Conservation (phyloP, 2,888 invertebrate genomes). For the Calephelis perditalis region DNA sequence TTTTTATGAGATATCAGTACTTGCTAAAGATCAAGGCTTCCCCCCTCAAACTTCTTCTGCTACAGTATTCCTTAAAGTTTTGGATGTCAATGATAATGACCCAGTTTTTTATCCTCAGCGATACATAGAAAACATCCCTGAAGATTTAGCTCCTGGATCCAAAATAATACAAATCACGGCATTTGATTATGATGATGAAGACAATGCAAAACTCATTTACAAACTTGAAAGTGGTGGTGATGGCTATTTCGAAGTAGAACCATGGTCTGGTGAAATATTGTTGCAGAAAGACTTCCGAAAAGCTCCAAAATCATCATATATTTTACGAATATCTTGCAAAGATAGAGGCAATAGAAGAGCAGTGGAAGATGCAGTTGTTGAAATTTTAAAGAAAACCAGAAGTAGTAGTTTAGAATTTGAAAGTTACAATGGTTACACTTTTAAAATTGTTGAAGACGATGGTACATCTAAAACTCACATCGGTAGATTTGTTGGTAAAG, state of each 20-base stretch:
- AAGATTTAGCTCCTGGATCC: conserved; percentile 81
- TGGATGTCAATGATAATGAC: conserved; percentile 95
- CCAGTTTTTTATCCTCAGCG: conserved; percentile 94
- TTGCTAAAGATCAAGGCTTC: conserved; percentile 94
- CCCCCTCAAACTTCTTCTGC: conserved; percentile 95
- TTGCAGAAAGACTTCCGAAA: conserved; percentile 82
- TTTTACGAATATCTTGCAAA: conserved; percentile 86
- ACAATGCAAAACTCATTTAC: conserved; percentile 89
- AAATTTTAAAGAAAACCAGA: conserved; percentile 86
- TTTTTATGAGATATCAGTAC: conserved; percentile 88
- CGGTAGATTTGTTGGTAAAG: conserved; percentile 87
- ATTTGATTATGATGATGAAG: conserved; percentile 91
- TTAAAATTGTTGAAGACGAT: conserved; percentile 90
- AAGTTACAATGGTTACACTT: conserved; percentile 86
- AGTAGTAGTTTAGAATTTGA: conserved; percentile 87
- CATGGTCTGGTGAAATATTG: conserved; percentile 85
- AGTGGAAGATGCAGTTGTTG: conserved; percentile 86
- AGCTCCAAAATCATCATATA: conserved; percentile 82
- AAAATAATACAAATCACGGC: conserved; percentile 87
- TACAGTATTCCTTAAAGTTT: conserved; percentile 86
- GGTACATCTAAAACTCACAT: conserved; percentile 78
- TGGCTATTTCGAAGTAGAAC: conserved; percentile 88
- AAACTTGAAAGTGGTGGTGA: conserved; percentile 88
- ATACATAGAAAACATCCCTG: conserved; percentile 88
- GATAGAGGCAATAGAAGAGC: conserved; percentile 89